Conservation (phyloP, 2,888 invertebrate genomes). For the Chloroclysta siterata region DNA sequence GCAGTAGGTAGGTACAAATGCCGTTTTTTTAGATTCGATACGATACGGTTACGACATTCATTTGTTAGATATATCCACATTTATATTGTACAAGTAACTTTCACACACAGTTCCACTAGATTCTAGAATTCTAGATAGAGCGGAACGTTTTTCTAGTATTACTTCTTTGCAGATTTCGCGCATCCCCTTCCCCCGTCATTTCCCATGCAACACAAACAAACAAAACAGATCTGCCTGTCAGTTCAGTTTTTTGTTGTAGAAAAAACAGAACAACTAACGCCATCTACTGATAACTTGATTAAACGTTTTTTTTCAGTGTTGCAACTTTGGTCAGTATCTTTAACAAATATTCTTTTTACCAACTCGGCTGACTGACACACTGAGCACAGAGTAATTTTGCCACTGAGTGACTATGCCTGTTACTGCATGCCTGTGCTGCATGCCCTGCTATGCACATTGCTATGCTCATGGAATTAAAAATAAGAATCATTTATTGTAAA, state of each 20-base stretch:
- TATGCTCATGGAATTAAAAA: too few species aligned
- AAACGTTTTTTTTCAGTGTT: not conserved
- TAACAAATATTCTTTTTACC: too few species aligned
- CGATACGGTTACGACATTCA: conserved; percentile 3
- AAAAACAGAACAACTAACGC: conserved; percentile 33
- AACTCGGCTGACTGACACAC: too few species aligned
- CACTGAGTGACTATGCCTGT: too few species aligned
- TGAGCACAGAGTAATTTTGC: too few species aligned
- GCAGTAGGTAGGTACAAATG: not conserved
- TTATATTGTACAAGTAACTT: not conserved
- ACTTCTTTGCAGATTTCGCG: conserved; percentile 14
- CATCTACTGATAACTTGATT: conserved; percentile 28
- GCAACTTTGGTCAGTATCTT: conserved; percentile 1
- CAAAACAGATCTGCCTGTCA: too few species aligned
- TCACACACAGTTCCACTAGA: conserved; percentile 2
- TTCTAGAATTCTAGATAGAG: too few species aligned
- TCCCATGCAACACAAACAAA: not conserved
- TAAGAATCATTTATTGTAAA: too few species aligned
- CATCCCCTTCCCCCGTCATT: conserved; percentile 1
- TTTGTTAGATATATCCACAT: conserved; percentile 7
- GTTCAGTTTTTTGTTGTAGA: too few species aligned
- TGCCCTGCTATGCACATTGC: too few species aligned
- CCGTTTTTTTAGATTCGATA: conserved; percentile 18
- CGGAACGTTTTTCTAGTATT: not conserved
- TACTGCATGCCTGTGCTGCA: too few species aligned